These are phyloP conservation scores for Aphis craccivora DNA, from an alignment of 1,140 invertebrate species.

Conservation along the genomic window DNA sequence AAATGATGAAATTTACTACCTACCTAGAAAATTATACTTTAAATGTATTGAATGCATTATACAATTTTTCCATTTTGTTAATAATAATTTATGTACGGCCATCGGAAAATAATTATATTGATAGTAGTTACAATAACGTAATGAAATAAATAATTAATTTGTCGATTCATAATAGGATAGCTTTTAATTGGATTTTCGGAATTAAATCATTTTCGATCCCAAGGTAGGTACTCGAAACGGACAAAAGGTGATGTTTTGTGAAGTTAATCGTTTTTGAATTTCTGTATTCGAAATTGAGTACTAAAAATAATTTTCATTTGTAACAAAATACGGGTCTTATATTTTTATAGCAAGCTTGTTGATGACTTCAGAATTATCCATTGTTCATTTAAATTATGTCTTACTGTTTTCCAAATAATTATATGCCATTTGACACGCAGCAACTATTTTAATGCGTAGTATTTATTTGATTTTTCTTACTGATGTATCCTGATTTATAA, in stretches of 20 bases:
- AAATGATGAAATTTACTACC: neutral
- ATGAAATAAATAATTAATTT: conserved; percentile 21
- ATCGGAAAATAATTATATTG: neutral
- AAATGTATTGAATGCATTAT: neutral
- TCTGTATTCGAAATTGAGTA: neutral
- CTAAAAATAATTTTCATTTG: neutral
- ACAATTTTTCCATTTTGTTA: neutral
- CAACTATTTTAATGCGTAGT: neutral
- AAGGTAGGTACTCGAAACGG: neutral
- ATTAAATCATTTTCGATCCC: conserved; percentile 3
- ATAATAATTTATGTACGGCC: neutral
- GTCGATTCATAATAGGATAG: neutral
- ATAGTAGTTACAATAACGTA: neutral
- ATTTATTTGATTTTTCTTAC: neutral
- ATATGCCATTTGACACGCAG: neutral
- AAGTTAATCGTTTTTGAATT: neutral
- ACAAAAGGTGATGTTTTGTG: neutral
- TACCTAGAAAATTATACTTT: neutral
- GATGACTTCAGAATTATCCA: neutral
- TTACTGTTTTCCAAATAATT: neutral
- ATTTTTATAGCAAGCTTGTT: neutral
- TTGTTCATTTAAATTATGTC: neutral
- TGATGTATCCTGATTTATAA: neutral
- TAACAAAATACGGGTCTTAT: neutral
- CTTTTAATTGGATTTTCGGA: neutral